Evolutionary conservation across 2,113 vertebrate genomes (phyloP).

Genomic region (Rhinopomastus cyanomelas): DNA sequence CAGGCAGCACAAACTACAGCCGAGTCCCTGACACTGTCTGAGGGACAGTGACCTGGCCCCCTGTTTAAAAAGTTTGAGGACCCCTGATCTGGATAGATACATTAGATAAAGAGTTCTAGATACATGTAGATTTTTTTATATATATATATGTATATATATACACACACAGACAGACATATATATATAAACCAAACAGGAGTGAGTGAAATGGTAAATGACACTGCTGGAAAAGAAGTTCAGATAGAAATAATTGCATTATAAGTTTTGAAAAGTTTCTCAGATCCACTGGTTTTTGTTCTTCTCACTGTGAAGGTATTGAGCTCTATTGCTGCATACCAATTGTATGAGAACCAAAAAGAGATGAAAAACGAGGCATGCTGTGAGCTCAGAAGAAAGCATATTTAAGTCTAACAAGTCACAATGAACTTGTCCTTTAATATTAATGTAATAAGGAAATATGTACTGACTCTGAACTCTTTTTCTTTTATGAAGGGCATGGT

Average conservation of each 20-base stretch:
- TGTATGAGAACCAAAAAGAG: not conserved
- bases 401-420: not conserved
- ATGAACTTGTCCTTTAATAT: not conserved
- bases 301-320: not conserved
- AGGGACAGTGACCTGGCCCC: too few relatives aligned
- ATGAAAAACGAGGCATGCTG: not conserved
- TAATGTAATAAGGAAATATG: not conserved
- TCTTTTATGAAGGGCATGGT: conserved; percentile 85
- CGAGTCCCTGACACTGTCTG: too few relatives aligned
- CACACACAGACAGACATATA: not conserved
- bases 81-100: too few relatives aligned
- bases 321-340: not conserved
- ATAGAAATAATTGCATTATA: not conserved
- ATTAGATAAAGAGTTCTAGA: too few relatives aligned
- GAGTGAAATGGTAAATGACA: not conserved
- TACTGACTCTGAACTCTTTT: not conserved
- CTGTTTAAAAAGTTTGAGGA: too few relatives aligned
- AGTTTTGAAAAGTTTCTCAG: not conserved
- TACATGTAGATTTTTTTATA: too few relatives aligned
- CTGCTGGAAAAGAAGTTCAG: not conserved
- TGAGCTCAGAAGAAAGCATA: not conserved
- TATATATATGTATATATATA: not conserved
- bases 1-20: too few relatives aligned
- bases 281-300: not conserved
- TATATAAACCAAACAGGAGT: not conserved